Evolutionary conservation across 2,888 invertebrate species (phyloP).

Genomic region (Tenthredo notha): DNA sequence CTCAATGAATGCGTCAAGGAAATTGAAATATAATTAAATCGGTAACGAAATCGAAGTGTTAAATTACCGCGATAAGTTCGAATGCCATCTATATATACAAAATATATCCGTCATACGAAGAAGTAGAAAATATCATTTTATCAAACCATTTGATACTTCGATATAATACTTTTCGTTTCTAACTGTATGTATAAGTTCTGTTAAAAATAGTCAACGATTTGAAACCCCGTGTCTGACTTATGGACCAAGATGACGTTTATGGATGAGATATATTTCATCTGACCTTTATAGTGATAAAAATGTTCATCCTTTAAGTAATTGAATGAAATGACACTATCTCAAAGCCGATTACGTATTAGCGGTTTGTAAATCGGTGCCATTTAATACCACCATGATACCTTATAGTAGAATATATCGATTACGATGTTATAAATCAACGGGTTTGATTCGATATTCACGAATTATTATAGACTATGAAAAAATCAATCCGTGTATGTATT

Average conservation of each 20-base stretch:
- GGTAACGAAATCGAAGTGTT: not conserved
- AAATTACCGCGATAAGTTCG: too few species aligned
- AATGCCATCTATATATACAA: too few species aligned
- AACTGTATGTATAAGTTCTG: not conserved
- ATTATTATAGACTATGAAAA: not conserved
- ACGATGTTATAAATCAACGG: not conserved
- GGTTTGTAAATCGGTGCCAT: not conserved
- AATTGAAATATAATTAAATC: not conserved
- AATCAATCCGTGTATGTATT: not conserved
- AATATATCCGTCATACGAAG: not conserved
- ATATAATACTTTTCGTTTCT: too few species aligned
- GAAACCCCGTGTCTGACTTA: not conserved
- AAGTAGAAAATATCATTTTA: not conserved
- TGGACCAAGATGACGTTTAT: not conserved
- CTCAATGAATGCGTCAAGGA: too few species aligned
- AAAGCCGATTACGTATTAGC: constrained; percentile 33
- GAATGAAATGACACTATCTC: not conserved
- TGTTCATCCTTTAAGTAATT: constrained; percentile 16
- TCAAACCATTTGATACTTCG: not conserved
- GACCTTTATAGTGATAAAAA: not conserved
- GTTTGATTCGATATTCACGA: not conserved
- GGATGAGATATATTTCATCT: not conserved
- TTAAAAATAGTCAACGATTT: not conserved
- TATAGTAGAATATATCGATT: not conserved
- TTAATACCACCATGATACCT: not conserved